phyloP scores from a whole-genome alignment of 2,797 vertebrate species.

The Macroramphosus scolopax region DNA sequence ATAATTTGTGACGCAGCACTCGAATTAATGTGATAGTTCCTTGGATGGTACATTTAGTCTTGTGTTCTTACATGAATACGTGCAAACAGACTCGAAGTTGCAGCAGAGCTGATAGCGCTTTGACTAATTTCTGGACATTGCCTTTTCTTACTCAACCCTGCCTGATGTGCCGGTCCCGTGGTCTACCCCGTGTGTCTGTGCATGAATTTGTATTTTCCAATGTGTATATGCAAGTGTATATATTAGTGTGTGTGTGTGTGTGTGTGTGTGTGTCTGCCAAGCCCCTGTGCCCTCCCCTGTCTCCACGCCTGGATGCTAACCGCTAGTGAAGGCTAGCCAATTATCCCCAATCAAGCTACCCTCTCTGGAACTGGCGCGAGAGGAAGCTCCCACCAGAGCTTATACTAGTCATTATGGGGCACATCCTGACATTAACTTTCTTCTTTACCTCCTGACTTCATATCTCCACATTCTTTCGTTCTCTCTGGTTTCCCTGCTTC shows the following conservation, averaged over 20 bases:
- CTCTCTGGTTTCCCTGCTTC: slow-evolving; percentile 11
- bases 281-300: slow-evolving; percentile 69
- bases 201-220: slow-evolving; percentile 11
- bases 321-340: slow-evolving; percentile 77
- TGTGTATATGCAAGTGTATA: no score
- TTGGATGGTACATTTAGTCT: background rate
- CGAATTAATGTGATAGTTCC: no score
- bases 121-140: slow-evolving; percentile 46
- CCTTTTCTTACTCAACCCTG: slow-evolving; percentile 36
- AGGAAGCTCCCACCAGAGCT: slow-evolving; percentile 80
- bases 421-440: slow-evolving; percentile 82
- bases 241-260: slow-evolving; percentile 28
- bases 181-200: slow-evolving; percentile 42
- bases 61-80: slow-evolving; percentile 5
- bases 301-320: slow-evolving; percentile 74
- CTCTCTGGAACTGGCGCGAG: slow-evolving; percentile 75
- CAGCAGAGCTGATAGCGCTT: slow-evolving; percentile 27
- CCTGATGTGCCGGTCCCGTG: slow-evolving; percentile 42
- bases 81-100: slow-evolving; percentile 21
- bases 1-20: no score
- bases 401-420: slow-evolving; percentile 79
- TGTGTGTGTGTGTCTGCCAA: slow-evolving; percentile 52
- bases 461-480: slow-evolving; percentile 24
- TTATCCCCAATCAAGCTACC: slow-evolving; percentile 82
- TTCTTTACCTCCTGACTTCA: slow-evolving; percentile 59